These are phyloP conservation scores for Pontoporia blainvillei DNA, from an alignment of 2,113 vertebrate genomes.

Conservation along the genomic window DNA sequence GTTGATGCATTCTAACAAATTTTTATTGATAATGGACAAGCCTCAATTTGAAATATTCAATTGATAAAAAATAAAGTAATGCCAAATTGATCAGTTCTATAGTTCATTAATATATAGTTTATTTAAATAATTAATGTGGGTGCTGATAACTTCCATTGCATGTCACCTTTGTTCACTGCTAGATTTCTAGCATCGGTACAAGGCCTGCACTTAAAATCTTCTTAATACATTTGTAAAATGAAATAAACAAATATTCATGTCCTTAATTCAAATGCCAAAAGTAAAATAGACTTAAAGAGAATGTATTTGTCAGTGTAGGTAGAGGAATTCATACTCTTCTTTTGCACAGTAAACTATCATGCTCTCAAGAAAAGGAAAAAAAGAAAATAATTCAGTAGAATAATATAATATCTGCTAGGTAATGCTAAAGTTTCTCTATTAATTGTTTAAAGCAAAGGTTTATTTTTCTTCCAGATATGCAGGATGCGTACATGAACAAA, in stretches of 20 bases:
- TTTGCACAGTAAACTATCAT: not conserved
- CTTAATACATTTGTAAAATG: not conserved
- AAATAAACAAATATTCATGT: not conserved
- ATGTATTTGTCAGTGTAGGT: not conserved
- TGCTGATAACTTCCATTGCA: not conserved
- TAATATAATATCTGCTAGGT: constrained; percentile 18
- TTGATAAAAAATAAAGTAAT: not conserved
- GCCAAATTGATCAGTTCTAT: not conserved
- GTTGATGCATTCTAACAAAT: not conserved
- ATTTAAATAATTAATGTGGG: not conserved
- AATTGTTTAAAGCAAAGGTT: constrained; percentile 33
- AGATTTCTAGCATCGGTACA: not conserved
- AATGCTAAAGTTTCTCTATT: constrained; percentile 5
- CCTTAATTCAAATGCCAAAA: not conserved
- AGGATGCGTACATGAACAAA: constrained; percentile 21
- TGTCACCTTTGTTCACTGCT: not conserved
- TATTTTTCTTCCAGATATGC: constrained; percentile 51
- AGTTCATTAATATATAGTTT: not conserved
- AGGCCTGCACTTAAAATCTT: not conserved
- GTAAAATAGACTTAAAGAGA: not conserved
- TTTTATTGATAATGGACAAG: not conserved
- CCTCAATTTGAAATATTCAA: not conserved
- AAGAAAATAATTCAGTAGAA: not conserved
- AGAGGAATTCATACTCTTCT: not conserved
- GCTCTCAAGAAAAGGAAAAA: not conserved